Percentiles rank a stretch among this genome's conserved stretches.
phyloP scores from a whole-genome alignment of 2,797 vertebrate species.

The Parauchenoglanis punctatus region DNA sequence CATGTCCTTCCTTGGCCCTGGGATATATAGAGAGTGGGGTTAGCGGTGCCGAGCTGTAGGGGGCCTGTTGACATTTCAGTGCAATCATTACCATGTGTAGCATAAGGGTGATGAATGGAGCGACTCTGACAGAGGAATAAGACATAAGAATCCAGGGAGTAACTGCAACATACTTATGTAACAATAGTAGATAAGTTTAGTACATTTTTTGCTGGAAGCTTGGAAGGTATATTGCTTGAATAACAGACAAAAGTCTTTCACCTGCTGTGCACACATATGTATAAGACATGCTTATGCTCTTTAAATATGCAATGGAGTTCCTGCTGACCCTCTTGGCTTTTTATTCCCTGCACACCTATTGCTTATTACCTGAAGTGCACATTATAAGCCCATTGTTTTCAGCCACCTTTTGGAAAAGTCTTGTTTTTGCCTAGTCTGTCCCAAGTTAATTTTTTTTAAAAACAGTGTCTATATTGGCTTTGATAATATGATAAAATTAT shows the following conservation, averaged over 20 bases:
- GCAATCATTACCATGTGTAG: neutral
- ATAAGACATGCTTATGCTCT: neutral
- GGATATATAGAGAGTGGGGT: neutral
- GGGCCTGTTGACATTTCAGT: slow-evolving; percentile 47
- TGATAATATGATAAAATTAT: neutral
- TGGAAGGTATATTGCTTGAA: neutral
- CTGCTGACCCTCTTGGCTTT: neutral
- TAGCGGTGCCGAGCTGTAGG: slow-evolving; percentile 15
- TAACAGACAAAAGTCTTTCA: neutral
- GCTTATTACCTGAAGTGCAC: neutral
- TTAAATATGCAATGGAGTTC: neutral
- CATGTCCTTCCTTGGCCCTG: neutral
- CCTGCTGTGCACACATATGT: neutral
- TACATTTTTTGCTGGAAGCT: neutral
- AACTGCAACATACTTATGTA: neutral
- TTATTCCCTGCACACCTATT: neutral
- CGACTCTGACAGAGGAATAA: neutral
- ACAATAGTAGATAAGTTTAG: neutral
- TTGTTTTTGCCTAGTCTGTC: neutral
- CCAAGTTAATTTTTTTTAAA: neutral
- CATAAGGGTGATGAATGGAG: neutral
- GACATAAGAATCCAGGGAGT: neutral
- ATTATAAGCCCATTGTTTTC: neutral
- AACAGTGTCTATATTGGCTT: neutral
- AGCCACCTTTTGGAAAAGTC: neutral